These are phyloP conservation scores for Australoheros scitulus DNA, from an alignment of 2,113 vertebrate genomes.

Conservation along the genomic window DNA sequence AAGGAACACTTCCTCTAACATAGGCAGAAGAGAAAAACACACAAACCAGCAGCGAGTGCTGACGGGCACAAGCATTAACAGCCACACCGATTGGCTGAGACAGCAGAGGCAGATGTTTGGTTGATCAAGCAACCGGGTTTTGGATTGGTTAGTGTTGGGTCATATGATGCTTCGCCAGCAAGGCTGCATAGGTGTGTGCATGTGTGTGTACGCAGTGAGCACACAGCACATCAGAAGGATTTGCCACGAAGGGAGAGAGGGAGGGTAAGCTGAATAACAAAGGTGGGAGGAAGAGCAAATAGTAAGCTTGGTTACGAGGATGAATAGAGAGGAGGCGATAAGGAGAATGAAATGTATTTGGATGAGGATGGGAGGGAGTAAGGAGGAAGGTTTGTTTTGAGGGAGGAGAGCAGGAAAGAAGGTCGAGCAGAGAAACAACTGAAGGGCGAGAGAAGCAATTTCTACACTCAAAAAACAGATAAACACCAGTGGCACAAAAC, in stretches of 20 bases:
- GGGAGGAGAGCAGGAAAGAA: conserved; percentile 6
- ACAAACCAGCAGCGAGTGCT: conserved; percentile 52
- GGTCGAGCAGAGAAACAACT: conserved; percentile 21
- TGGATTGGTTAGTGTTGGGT: conserved; percentile 66
- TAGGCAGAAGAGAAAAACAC: conserved; percentile 65
- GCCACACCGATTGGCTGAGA: conserved; percentile 68
- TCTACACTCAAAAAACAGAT: background rate
- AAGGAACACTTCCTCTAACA: conserved; percentile 78
- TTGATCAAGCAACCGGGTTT: conserved; percentile 52
- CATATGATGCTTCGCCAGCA: conserved; percentile 69
- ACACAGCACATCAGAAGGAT: conserved; percentile 59
- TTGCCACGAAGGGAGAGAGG: conserved; percentile 36
- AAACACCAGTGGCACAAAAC: background rate
- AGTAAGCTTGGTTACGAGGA: conserved; percentile 33
- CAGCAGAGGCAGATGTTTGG: conserved; percentile 63
- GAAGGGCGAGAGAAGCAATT: conserved; percentile 2
- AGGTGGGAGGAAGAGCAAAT: conserved; percentile 25
- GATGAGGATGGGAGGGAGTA: background rate
- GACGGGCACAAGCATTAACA: conserved; percentile 48
- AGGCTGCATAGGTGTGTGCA: conserved; percentile 15
- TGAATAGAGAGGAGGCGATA: conserved; percentile 22
- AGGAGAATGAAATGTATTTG: background rate
- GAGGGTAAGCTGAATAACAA: conserved; percentile 23
- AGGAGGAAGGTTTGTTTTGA: conserved; percentile 1
- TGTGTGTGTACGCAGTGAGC: background rate